Evolutionary conservation across 2,797 vertebrate species (phyloP).

Genomic region (Brotula barbata): DNA sequence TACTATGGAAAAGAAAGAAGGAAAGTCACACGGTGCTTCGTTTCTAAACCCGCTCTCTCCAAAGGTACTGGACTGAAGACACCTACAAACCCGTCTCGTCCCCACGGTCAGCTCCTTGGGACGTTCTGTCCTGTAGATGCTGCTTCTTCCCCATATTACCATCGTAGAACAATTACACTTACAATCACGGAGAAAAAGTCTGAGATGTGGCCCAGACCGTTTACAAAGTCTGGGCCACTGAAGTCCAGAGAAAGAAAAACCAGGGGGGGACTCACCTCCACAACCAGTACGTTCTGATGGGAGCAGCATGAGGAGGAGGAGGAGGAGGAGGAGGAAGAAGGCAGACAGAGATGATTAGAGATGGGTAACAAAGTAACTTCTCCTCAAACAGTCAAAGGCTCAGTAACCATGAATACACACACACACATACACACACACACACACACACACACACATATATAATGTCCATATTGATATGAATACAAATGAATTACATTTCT

Average conservation of each 20-base stretch:
- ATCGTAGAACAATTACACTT: background rate
- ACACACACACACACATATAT: background rate
- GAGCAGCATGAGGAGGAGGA: slow-evolving; percentile 38
- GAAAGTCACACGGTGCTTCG: background rate
- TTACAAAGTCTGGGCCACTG: slow-evolving; percentile 49
- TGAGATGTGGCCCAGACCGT: slow-evolving; percentile 53
- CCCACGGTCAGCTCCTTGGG: too few species aligned
- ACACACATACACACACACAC: background rate
- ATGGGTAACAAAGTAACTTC: slow-evolving; percentile 32
- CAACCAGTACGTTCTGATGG: slow-evolving; percentile 81
- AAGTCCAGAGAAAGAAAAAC: slow-evolving; percentile 27
- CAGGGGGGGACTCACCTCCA: slow-evolving; percentile 78
- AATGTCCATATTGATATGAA: background rate
- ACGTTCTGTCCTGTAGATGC: too few species aligned
- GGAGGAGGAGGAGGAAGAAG: slow-evolving; percentile 24
- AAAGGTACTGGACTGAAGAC: too few species aligned
- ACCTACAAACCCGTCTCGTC: too few species aligned
- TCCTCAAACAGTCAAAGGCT: slow-evolving; percentile 17
- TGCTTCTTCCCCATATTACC: too few species aligned
- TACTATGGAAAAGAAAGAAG: background rate
- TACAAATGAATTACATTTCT: background rate
- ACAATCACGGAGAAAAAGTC: slow-evolving; percentile 10
- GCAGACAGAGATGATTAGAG: slow-evolving; percentile 45
- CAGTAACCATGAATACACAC: background rate
- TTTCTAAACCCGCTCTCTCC: too few species aligned